phyloP scores from a whole-genome alignment of 2,888 invertebrate genomes.

The Pheosia tremula region DNA sequence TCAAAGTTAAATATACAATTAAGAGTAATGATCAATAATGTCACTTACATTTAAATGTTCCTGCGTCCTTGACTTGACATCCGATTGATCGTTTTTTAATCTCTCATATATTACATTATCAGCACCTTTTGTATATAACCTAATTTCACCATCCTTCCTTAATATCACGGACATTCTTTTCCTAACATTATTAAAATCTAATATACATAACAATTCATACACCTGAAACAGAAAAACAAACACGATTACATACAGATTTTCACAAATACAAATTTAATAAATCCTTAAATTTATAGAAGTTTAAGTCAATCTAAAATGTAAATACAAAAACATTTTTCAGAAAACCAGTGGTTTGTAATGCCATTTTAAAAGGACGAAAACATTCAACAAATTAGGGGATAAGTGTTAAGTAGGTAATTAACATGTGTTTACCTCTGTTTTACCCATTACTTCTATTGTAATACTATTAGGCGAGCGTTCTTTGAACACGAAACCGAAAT shows the following conservation, averaged over 20 bases:
- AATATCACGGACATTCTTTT: slow-evolving; percentile 99
- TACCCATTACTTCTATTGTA: slow-evolving; percentile 94
- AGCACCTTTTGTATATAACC: slow-evolving; percentile 98
- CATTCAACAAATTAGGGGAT: no score
- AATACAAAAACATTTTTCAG: no score
- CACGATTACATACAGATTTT: no score
- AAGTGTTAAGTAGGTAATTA: background rate
- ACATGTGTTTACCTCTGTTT: slow-evolving; percentile 83
- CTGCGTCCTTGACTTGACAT: slow-evolving; percentile 92
- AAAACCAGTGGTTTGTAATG: no score
- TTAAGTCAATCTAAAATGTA: no score
- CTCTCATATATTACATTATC: slow-evolving; percentile 99
- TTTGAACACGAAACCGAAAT: slow-evolving; percentile 99
- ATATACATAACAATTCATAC: slow-evolving; percentile 97
- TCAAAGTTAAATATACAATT: background rate
- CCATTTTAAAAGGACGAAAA: no score
- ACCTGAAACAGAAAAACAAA: slow-evolving; percentile 82
- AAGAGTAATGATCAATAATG: slow-evolving; percentile 4
- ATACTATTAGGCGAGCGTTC: slow-evolving; percentile 96
- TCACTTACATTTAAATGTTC: slow-evolving; percentile 96
- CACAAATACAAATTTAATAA: no score
- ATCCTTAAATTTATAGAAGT: background rate
- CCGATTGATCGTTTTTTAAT: slow-evolving; percentile 89
- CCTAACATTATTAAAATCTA: slow-evolving; percentile 99
- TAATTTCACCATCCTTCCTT: slow-evolving; percentile 91